These are phyloP conservation scores for Dynastes maya DNA, from an alignment of 2,888 invertebrate species.

Conservation along the genomic window DNA sequence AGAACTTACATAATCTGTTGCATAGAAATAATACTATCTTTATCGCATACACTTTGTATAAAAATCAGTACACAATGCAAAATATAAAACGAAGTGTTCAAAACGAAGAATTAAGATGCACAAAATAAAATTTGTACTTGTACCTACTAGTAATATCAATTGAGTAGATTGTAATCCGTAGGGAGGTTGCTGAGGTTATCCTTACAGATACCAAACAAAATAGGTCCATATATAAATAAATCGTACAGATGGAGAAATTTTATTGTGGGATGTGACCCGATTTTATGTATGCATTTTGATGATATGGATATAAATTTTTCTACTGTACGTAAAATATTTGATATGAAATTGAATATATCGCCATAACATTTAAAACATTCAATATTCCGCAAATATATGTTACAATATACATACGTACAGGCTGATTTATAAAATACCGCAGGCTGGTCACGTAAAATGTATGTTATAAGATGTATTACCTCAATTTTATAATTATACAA, in stretches of 20 bases:
- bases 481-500: conserved; percentile 42
- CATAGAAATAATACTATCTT: too few species aligned
- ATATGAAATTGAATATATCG: not conserved
- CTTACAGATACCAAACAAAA: not conserved
- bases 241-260: not conserved
- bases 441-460: not conserved
- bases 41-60: not conserved
- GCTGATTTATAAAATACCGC: conserved; percentile 44
- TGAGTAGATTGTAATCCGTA: not conserved
- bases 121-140: conserved; percentile 4
- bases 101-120: conserved; percentile 28
- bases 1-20: not conserved
- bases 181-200: conserved; percentile 17
- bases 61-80: conserved; percentile 9
- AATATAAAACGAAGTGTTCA: conserved; percentile 32
- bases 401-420: conserved; percentile 20
- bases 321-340: not conserved
- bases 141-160: not conserved
- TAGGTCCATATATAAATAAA: too few species aligned
- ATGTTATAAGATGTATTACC: conserved; percentile 36
- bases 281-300: too few species aligned
- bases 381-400: not conserved
- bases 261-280: not conserved
- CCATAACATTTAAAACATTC: not conserved
- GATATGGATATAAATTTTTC: too few species aligned